Percentiles rank a stretch among this genome's conserved stretches.
Conservation (phyloP, 2,797 vertebrate species). For the Scarus forsteni region DNA sequence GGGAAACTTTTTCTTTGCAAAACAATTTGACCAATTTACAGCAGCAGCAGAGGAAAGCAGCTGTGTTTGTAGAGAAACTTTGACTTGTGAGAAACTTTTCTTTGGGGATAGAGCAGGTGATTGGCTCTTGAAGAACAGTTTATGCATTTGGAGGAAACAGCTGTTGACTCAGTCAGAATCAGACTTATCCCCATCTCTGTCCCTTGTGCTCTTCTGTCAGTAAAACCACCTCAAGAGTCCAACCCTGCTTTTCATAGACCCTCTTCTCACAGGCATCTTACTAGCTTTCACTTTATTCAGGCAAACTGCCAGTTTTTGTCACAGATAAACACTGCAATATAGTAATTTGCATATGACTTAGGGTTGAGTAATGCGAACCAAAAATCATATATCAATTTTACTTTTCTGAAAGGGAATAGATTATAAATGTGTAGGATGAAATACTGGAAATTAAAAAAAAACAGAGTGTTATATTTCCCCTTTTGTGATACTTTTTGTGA, state of each 20-base stretch:
- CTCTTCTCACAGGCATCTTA: too few relatives aligned
- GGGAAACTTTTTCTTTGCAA: background rate
- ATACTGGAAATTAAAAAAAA: too few relatives aligned
- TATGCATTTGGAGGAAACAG: slow-evolving; percentile 31
- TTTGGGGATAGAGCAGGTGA: slow-evolving; percentile 8
- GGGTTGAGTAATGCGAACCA: too few relatives aligned
- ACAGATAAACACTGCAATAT: too few relatives aligned
- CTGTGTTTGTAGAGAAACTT: background rate
- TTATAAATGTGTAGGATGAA: too few relatives aligned
- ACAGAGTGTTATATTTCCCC: too few relatives aligned
- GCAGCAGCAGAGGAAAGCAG: background rate
- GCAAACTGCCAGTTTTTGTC: too few relatives aligned
- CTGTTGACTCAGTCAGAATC: slow-evolving; percentile 34
- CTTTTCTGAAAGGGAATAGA: too few relatives aligned
- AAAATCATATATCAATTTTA: too few relatives aligned
- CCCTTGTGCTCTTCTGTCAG: background rate
- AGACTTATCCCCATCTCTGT: slow-evolving; percentile 23
- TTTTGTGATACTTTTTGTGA: too few relatives aligned
- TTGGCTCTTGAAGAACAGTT: slow-evolving; percentile 19
- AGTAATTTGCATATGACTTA: too few relatives aligned
- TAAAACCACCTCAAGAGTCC: background rate
- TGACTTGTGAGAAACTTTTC: background rate
- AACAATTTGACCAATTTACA: slow-evolving; percentile 2
- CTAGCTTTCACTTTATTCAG: too few relatives aligned
- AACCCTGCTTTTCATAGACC: background rate